These are phyloP conservation scores for Balaenoptera acutorostrata DNA, from an alignment of 2,113 vertebrate species.

Conservation along the genomic window DNA sequence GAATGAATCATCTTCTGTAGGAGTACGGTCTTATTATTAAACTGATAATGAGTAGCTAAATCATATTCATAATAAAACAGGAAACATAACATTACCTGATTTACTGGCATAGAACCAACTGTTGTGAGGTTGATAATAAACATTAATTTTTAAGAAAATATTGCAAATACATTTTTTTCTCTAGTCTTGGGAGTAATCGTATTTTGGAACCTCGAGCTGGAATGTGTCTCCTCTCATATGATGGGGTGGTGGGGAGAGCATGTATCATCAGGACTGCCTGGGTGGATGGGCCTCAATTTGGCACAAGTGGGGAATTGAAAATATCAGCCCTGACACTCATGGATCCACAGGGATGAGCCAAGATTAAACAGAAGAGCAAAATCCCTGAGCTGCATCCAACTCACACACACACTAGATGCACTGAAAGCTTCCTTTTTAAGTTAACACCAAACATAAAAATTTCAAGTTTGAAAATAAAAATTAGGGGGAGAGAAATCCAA, in stretches of 20 bases:
- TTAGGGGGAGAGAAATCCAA: background rate
- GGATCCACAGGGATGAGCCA: background rate
- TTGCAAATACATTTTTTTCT: background rate
- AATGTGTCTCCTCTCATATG: background rate
- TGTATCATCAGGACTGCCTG: background rate
- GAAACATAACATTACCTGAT: background rate
- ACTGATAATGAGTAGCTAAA: background rate
- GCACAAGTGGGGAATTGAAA: background rate
- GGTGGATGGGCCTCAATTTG: background rate
- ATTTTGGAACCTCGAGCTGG: background rate
- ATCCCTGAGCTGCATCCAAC: background rate
- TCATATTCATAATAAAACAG: background rate
- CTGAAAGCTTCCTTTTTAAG: background rate
- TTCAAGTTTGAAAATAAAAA: background rate
- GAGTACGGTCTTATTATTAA: background rate
- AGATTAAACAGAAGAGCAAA: background rate
- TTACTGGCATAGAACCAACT: background rate
- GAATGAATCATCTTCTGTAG: background rate
- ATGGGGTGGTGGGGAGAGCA: accelerated
- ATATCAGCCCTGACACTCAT: background rate
- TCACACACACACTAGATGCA: background rate
- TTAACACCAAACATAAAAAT: background rate
- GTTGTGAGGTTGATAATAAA: background rate
- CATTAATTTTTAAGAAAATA: background rate
- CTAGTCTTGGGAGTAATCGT: background rate